phyloP scores from a whole-genome alignment of 2,888 invertebrate species.

The Macaria liturata region DNA sequence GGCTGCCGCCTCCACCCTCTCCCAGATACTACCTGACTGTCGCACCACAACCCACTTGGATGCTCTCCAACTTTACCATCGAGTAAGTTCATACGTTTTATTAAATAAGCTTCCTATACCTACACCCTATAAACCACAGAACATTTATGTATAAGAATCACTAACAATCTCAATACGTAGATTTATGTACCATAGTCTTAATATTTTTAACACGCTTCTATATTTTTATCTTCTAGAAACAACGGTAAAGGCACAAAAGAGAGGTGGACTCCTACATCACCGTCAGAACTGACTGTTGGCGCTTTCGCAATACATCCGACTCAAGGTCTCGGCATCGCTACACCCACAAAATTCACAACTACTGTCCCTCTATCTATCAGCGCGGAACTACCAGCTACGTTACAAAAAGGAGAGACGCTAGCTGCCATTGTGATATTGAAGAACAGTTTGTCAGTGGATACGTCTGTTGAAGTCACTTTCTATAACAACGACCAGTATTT shows the following conservation, averaged over 20 bases:
- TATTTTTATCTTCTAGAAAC: constrained; percentile 45
- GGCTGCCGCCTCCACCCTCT: constrained; percentile 91
- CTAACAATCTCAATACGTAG: no score
- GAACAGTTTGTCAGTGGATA: constrained; percentile 92
- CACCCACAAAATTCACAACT: constrained; percentile 58
- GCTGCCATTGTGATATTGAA: constrained; percentile 94
- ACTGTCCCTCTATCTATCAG: constrained; percentile 90
- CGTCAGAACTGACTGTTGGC: constrained; percentile 66
- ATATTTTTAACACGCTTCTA: no score
- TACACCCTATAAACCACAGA: no score
- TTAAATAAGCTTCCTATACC: no score
- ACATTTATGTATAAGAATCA: no score
- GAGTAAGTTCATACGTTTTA: no score
- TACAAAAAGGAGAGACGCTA: constrained; percentile 95
- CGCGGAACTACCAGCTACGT: constrained; percentile 93
- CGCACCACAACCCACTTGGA: constrained; percentile 90
- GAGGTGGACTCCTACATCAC: constrained; percentile 62
- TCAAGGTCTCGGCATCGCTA: constrained; percentile 64
- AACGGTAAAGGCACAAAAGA: constrained; percentile 71
- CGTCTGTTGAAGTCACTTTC: constrained; percentile 91
- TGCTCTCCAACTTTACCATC: constrained; percentile 91
- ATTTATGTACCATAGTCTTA: no score
- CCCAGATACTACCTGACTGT: constrained; percentile 91
- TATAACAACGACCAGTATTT: constrained; percentile 91
- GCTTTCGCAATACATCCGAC: constrained; percentile 76